Evolutionary conservation across 1,140 invertebrate species (phyloP), one percentile per base, ranked within the genome.

Genomic region (Brachionus rubens): DNA sequence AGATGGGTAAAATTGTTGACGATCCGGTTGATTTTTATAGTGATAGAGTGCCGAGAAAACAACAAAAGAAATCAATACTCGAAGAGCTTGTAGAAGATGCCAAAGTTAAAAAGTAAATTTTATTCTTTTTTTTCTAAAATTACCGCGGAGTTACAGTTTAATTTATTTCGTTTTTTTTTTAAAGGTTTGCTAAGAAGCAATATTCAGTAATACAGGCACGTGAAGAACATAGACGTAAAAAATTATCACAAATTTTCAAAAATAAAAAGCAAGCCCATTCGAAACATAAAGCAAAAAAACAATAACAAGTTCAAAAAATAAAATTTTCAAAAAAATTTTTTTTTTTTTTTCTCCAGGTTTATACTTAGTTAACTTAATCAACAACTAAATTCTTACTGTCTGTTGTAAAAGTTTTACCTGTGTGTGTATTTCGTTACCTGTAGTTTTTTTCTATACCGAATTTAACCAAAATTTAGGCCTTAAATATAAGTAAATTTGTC

Each of bases 11-110:
- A 62, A 84, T 89, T 52, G 80, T 88, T 21, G 88, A 88, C 56
- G 81, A 79, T 68, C 78, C 86, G 9, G 82, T 83, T 21, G 88
- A 89, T 79, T 89, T 86, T 81, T 89, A 88, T 79, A 81, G 89
- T 78, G 82, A 82, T 14, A 86, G 93, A 65, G 82, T 95, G 68
- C 91, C 91, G 0, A 92, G 90, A 78, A 94, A 92, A 81, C 87
- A 94, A 79, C 87, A 92, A 2, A 97, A 96, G 82, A 84, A 87
- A 26, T 94, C 92, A 0, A 87, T 98, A 76, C 92, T 96, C 0
- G 93, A 98, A 78, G 94, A 98, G 82, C 85, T 97, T 0, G 84
- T 97, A 81, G 90, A 90, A 9, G 92, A 96, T 88, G 90, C 91
- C 14, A 89, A 93, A 79, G 91, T 94, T 81, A 87, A 90, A 79